These are phyloP conservation scores for Conger conger DNA, from an alignment of 2,113 vertebrate genomes.

Conservation along the genomic window DNA sequence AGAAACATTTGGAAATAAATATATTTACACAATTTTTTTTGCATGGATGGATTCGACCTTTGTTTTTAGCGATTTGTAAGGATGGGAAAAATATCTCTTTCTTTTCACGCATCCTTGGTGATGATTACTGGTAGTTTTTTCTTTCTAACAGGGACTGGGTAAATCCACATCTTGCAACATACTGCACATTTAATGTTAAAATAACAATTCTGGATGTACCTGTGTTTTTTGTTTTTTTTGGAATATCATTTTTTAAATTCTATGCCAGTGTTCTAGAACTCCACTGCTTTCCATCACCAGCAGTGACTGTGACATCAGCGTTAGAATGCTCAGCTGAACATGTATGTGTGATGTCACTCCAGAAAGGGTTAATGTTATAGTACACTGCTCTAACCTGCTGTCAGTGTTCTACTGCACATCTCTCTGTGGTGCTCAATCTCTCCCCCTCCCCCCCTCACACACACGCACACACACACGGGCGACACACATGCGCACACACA, in stretches of 20 bases:
- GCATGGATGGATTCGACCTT: not conserved
- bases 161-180: not conserved
- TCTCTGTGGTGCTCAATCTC: not conserved
- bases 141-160: not conserved
- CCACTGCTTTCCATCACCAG: no score
- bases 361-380: no score
- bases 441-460: slow-evolving; percentile 1
- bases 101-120: not conserved
- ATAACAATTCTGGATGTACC: not conserved
- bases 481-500: no score
- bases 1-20: not conserved
- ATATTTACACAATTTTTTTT: not conserved
- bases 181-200: not conserved
- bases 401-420: not conserved
- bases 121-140: not conserved
- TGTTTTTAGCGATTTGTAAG: not conserved
- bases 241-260: no score
- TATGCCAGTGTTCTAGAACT: no score
- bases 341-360: no score
- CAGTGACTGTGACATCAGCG: no score
- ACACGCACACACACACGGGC: no score
- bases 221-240: no score
- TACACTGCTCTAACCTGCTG: not conserved
- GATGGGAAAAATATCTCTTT: not conserved
- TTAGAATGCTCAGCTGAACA: no score